These are phyloP conservation scores for Phenacoccus solenopsis DNA, from an alignment of 1,140 invertebrate species.

Conservation along the genomic window DNA sequence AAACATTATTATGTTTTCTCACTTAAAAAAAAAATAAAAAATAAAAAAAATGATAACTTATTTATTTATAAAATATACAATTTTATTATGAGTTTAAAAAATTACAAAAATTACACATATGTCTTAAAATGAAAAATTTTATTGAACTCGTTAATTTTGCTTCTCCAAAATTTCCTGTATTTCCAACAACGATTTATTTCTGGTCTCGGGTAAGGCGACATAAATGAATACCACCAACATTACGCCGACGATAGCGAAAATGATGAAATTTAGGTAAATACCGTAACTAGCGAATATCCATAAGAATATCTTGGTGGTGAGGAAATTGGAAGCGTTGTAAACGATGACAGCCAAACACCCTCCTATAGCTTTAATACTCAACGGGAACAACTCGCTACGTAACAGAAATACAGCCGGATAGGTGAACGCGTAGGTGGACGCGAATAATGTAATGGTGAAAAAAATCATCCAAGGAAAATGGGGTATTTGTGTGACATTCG, in stretches of 20 bases:
- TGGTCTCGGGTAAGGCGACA: constrained; percentile 62
- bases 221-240: constrained; percentile 44
- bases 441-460: constrained; percentile 42
- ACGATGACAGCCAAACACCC: constrained; percentile 35
- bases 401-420: constrained; percentile 43
- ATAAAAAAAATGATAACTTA: too few relatives aligned
- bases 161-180: constrained; percentile 42
- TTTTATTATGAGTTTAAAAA: too few relatives aligned
- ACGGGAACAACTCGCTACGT: constrained; percentile 47
- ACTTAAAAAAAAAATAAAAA: too few relatives aligned
- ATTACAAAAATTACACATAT: too few relatives aligned
- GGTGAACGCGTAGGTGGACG: constrained; percentile 39
- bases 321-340: constrained; percentile 40
- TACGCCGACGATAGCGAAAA: constrained; percentile 58
- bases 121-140: too few relatives aligned
- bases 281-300: constrained; percentile 44
- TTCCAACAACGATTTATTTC: constrained; percentile 59
- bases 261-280: constrained; percentile 59
- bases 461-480: constrained; percentile 39
- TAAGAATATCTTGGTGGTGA: constrained; percentile 63
- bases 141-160: background rate
- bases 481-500: constrained; percentile 29
- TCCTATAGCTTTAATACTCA: constrained; percentile 44
- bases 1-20: too few relatives aligned
- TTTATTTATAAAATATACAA: too few relatives aligned